These are phyloP conservation scores for Trematomus bernacchii DNA, from an alignment of 2,797 vertebrate genomes.

Conservation along the genomic window DNA sequence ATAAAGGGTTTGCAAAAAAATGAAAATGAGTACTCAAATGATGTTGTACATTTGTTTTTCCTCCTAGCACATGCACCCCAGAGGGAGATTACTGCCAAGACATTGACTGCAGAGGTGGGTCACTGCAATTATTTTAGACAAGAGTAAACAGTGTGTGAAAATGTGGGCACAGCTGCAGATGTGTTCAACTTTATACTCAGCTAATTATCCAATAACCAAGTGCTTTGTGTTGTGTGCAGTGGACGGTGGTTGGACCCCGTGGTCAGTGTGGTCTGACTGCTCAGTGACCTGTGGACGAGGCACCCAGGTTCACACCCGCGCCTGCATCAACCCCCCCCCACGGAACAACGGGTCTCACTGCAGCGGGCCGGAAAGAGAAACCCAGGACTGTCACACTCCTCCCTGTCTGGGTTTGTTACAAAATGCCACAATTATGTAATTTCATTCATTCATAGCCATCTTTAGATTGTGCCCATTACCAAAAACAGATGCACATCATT, in stretches of 20 bases:
- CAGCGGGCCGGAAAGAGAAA: slow-evolving; percentile 81
- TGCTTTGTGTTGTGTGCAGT: slow-evolving; percentile 72
- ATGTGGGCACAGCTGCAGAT: not conserved
- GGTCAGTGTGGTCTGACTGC: slow-evolving; percentile 93
- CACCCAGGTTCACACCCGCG: slow-evolving; percentile 83
- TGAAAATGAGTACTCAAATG: not conserved
- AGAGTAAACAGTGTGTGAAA: not conserved
- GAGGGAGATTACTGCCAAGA: slow-evolving; percentile 90
- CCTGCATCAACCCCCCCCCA: slow-evolving; percentile 86
- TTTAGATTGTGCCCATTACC: not conserved
- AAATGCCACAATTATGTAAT: not conserved
- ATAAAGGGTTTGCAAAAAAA: not conserved
- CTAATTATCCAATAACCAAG: not conserved
- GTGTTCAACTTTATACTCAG: not conserved
- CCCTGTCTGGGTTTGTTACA: slow-evolving; percentile 82
- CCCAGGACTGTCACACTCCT: slow-evolving; percentile 77
- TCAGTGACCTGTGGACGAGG: slow-evolving; percentile 87
- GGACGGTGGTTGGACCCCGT: slow-evolving; percentile 88
- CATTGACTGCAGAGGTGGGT: slow-evolving; percentile 87
- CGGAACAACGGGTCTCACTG: slow-evolving; percentile 84
- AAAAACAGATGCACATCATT: not conserved
- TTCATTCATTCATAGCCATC: not conserved
- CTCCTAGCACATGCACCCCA: slow-evolving; percentile 89
- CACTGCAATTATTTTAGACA: not conserved
- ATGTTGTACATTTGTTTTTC: slow-evolving; percentile 13